Evolutionary conservation across 2,113 vertebrate genomes (phyloP).

Genomic region (Agapornis roseicollis): DNA sequence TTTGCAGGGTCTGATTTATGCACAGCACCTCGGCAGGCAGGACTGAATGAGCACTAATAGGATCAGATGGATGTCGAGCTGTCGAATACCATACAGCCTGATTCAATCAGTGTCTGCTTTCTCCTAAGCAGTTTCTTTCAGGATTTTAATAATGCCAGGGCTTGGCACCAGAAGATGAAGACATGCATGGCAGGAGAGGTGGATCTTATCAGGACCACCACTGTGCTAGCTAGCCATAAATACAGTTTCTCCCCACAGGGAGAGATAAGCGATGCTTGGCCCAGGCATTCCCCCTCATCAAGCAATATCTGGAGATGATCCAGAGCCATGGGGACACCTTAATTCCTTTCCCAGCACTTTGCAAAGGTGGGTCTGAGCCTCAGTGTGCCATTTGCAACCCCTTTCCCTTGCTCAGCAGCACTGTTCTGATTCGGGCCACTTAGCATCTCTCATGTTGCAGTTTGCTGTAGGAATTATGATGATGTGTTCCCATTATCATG

Average conservation of each 20-base stretch:
- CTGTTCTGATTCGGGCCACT: not conserved
- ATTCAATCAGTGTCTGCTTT: conserved; percentile 50
- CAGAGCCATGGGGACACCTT: rapidly evolving
- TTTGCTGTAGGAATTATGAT: not conserved
- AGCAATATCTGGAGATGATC: not conserved
- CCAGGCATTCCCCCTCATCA: not conserved
- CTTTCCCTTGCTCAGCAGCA: not conserved
- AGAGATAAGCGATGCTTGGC: rapidly evolving
- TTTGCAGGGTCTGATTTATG: conserved; percentile 40
- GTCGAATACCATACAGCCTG: conserved; percentile 29
- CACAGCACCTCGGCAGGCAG: conserved; percentile 30
- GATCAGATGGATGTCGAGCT: conserved; percentile 60
- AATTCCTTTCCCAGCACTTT: rapidly evolving
- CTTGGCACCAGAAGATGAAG: conserved; percentile 50
- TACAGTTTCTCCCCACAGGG: not conserved
- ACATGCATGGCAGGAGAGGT: not conserved
- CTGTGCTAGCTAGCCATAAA: not conserved
- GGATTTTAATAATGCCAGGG: conserved; percentile 56
- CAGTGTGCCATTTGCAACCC: rapidly evolving
- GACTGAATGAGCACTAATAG: conserved; percentile 37
- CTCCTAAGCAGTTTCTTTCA: conserved; percentile 46
- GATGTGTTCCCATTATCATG: not conserved
- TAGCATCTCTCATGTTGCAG: not conserved
- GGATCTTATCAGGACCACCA: not conserved
- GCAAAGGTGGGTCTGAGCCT: not conserved